Evolutionary conservation across 2,888 invertebrate species (phyloP).

Genomic region (Phymatocera aterrima): DNA sequence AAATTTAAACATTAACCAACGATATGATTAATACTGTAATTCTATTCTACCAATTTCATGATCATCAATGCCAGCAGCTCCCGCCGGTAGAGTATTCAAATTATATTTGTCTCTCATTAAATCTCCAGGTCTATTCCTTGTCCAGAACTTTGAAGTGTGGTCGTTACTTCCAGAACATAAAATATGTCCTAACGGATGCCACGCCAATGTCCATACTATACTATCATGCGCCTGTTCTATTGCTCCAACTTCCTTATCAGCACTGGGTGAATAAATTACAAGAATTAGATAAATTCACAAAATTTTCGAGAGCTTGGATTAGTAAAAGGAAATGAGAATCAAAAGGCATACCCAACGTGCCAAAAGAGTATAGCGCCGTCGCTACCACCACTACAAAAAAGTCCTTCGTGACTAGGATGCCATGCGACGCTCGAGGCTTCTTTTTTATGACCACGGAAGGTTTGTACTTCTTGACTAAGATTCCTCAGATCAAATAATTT

Average conservation of each 20-base stretch:
- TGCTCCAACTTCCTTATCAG: constrained; percentile 98
- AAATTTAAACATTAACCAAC: constrained; percentile 31
- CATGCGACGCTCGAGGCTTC: constrained; percentile 98
- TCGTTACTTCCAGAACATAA: constrained; percentile 99
- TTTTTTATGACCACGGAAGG: constrained; percentile 99
- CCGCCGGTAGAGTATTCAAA: constrained; percentile 92
- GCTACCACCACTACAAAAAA: constrained; percentile 98
- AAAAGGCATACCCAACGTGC: constrained; percentile 90
- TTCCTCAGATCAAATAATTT: constrained; percentile 99
- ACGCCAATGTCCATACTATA: constrained; percentile 99
- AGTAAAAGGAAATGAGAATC: constrained; percentile 4
- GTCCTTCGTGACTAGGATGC: constrained; percentile 98
- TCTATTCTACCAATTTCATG: constrained; percentile 79
- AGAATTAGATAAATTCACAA: constrained; percentile 27
- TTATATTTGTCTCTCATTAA: constrained; percentile 99
- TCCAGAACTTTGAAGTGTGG: constrained; percentile 99
- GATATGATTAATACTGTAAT: constrained; percentile 40
- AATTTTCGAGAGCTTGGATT: not conserved
- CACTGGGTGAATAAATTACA: constrained; percentile 73
- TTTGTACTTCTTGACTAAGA: constrained; percentile 95
- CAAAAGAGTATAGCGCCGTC: constrained; percentile 99
- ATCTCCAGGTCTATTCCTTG: constrained; percentile 98
- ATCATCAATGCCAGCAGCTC: constrained; percentile 84
- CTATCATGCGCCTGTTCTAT: constrained; percentile 99
- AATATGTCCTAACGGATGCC: constrained; percentile 99